phyloP scores from a whole-genome alignment of 2,888 invertebrate genomes.

The Spisula solida region DNA sequence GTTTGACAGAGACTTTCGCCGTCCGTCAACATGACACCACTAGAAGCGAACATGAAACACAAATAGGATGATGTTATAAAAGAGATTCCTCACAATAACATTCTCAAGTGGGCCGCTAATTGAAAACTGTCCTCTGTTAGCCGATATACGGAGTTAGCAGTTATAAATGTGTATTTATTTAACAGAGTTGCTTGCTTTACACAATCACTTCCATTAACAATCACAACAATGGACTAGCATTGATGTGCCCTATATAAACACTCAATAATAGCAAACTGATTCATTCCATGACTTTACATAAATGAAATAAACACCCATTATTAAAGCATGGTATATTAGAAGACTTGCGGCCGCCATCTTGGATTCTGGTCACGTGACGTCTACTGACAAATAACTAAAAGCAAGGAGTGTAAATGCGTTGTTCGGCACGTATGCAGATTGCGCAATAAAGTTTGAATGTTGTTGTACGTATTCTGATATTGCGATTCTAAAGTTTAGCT shows the following conservation, averaged over 20 bases:
- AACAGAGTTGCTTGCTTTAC: conserved; percentile 38
- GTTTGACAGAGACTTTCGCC: not conserved
- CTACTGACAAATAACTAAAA: not conserved
- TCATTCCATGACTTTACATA: conserved; percentile 38
- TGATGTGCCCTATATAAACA: conserved; percentile 41
- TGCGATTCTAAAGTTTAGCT: too few relatives aligned
- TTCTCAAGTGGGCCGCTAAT: conserved; percentile 41
- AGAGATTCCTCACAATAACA: conserved; percentile 22
- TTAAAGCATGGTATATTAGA: not conserved
- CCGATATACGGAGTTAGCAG: conserved; percentile 31
- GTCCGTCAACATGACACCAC: conserved; percentile 26
- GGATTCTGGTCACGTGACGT: not conserved
- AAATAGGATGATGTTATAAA: conserved; percentile 29
- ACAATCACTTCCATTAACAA: conserved; percentile 62
- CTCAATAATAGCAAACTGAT: conserved; percentile 42
- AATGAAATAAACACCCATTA: conserved; percentile 8
- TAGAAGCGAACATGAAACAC: conserved; percentile 7
- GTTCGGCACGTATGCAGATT: not conserved
- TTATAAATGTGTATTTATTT: conserved; percentile 45
- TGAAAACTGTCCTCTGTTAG: conserved; percentile 48
- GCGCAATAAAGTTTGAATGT: too few relatives aligned
- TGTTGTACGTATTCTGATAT: too few relatives aligned
- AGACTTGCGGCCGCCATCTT: not conserved
- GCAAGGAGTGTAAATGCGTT: not conserved
- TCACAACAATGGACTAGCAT: conserved; percentile 48